phyloP scores from a whole-genome alignment of 2,888 invertebrate species.

The Odontocerum albicorne region DNA sequence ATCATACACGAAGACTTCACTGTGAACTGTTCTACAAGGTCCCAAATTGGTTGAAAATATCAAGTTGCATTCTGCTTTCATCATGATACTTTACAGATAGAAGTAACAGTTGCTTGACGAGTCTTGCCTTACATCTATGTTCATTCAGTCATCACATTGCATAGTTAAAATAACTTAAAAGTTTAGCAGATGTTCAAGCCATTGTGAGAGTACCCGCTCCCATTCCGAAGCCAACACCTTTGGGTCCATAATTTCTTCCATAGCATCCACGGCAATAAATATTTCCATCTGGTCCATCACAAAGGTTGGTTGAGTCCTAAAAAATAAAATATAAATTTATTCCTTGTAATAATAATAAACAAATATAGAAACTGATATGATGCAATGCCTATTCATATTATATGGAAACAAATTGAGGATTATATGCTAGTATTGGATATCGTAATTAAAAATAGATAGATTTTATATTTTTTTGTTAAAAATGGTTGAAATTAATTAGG shows the following conservation, averaged over 20 bases:
- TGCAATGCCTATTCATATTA: no score
- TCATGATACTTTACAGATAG: slow-evolving; percentile 3
- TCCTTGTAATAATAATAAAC: no score
- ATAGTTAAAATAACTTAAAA: slow-evolving; percentile 27
- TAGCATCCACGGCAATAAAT: slow-evolving; percentile 93
- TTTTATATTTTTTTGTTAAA: no score
- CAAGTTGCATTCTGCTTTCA: not conserved
- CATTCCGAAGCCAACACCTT: slow-evolving; percentile 87
- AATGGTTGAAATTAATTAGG: no score
- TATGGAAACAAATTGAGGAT: no score
- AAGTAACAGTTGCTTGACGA: slow-evolving; percentile 27
- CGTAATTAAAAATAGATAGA: no score
- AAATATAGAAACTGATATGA: no score
- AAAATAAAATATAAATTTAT: slow-evolving; percentile 5
- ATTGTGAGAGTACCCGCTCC: slow-evolving; percentile 89
- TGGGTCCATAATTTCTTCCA: slow-evolving; percentile 83
- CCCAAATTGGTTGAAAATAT: slow-evolving; percentile 5
- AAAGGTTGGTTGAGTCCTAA: slow-evolving; percentile 84
- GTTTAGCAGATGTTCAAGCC: slow-evolving; percentile 62
- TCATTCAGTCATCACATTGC: slow-evolving; percentile 34
- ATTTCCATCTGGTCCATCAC: slow-evolving; percentile 90
- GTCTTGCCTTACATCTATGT: slow-evolving; percentile 25
- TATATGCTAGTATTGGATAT: no score
- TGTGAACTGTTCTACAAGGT: slow-evolving; percentile 19
- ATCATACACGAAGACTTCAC: slow-evolving; percentile 21